Conservation (phyloP, 2,113 vertebrate species). For the Leptobrachium ailaonicum region DNA sequence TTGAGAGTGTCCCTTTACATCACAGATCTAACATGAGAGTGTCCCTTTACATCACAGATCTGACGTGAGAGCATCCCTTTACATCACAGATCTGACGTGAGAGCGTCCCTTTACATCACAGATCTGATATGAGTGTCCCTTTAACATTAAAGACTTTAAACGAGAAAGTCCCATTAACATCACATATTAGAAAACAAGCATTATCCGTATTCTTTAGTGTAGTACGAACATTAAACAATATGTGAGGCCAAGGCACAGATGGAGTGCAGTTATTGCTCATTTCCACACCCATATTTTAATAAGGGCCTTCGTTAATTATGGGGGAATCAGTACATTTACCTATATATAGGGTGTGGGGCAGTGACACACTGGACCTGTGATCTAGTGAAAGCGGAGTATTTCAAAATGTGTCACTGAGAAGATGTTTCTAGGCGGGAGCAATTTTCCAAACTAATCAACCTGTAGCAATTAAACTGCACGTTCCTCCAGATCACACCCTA, state of each 20-base stretch:
- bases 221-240: neutral
- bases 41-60: too few species aligned
- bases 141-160: too few species aligned
- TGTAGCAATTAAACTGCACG: neutral
- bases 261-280: neutral
- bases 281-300: slow-evolving; percentile 20
- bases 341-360: slow-evolving; percentile 16
- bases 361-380: slow-evolving; percentile 24
- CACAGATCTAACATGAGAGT: too few species aligned
- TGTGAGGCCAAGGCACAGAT: neutral
- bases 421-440: slow-evolving; percentile 4
- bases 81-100: too few species aligned
- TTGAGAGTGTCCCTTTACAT: too few species aligned
- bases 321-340: neutral
- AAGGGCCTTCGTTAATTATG: slow-evolving; percentile 6
- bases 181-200: too few species aligned
- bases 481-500: neutral
- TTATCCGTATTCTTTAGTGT: too few species aligned
- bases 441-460: slow-evolving; percentile 15
- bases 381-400: slow-evolving; percentile 13
- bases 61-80: too few species aligned
- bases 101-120: too few species aligned
- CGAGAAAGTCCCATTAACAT: too few species aligned
- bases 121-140: too few species aligned
- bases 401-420: slow-evolving; percentile 5